Evolutionary conservation across 2,888 invertebrate genomes (phyloP), one percentile per base, ranked within the genome.

Genomic region (Holacanthella duospinosa): DNA sequence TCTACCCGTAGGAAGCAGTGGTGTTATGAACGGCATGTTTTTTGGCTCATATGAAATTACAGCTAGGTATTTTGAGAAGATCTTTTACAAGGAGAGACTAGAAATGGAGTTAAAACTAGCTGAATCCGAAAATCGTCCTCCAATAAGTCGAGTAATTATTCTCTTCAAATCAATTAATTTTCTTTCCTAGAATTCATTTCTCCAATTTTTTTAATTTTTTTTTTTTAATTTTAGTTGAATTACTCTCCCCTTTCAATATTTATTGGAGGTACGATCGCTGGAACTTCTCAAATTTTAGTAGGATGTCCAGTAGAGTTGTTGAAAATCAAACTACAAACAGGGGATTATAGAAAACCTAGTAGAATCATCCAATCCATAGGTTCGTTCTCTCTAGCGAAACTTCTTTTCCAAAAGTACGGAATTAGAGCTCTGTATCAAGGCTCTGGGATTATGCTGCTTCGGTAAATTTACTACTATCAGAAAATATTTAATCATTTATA

Each of bases 1-100:
- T 6, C 24, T 57, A n/a, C 57, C 57, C 3, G 9, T 57, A 29
- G 29, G 19, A 21, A 6, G n/a, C n/a, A 28, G 29, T 29, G 57
- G 29, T n/a, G 25, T 21, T n/a, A 21, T 57, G 6, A 57, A 57
- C 24, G 28, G 29, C 19, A 21, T 57, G 29, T 57, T 57, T 24
- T 57, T 57, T 29, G 57, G 57, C 4, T 6, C 24, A n/a, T 57
- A 57, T 21, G 48, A 48, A 21, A n/a, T 48, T 4, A n/a, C 48
- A 21, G 48, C 21, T 4, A 9, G 48, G 4, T 21, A 16, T 9
- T 4, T 21, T 4, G 48, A 48, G 21, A 21, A 21, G 12, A n/a
- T 48, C n/a, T 48, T 48, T 21, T 21, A 48, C 48, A 48, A 16
- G 16, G 36, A 36, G 36, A 6, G 36, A 12, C 36, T 36, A 36